Evolutionary conservation across 2,888 invertebrate species (phyloP), one percentile per base, ranked within the genome.

Genomic region (Drosophila austrosaltans): DNA sequence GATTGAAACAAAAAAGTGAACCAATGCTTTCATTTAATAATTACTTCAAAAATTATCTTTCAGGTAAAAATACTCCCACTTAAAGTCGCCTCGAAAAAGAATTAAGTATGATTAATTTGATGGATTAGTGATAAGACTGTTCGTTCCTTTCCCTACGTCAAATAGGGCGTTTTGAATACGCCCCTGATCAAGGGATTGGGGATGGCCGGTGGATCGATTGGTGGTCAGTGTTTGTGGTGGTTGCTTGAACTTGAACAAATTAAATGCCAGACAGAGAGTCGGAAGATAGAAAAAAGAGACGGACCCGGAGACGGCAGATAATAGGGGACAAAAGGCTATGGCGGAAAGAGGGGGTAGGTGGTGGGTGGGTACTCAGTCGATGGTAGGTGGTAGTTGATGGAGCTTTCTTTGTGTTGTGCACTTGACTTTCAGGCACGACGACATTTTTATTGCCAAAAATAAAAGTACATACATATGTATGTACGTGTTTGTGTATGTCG

Each of bases 371-470:
- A 16, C 16, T 16, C 16, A 16, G 16, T 16, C 16, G 16, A 59
- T 25, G 28, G 28, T 28, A 28, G 28, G 28, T 7, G 53, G 61
- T 16, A 16, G 12, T n/a, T 53, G 53, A 10, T 30, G 44, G 44
- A 53, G 72, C 69, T 87, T 85, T 87, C 87, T 85, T 84, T 87
- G 83, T 87, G 78, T 57, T 72, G 71, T 87, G 83, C 88, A 87
- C 86, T 84, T 84, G 83, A 83, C 87, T 78, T 87, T 84, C 78
- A 69, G 66, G 70, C 70, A 78, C 67, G 56, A 63, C 76, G 77
- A 75, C 77, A 66, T 64, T 77, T 85, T 84, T 87, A 85, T 85
- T 84, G 85, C 83, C 87, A 85, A 84, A 83, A 71, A 75, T 63
- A 83, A 72, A 64, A 32, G 42, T 20, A 56, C 36, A 60, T 22